phyloP scores from a whole-genome alignment of 2,797 vertebrate genomes.

The Dermochelys coriacea region DNA sequence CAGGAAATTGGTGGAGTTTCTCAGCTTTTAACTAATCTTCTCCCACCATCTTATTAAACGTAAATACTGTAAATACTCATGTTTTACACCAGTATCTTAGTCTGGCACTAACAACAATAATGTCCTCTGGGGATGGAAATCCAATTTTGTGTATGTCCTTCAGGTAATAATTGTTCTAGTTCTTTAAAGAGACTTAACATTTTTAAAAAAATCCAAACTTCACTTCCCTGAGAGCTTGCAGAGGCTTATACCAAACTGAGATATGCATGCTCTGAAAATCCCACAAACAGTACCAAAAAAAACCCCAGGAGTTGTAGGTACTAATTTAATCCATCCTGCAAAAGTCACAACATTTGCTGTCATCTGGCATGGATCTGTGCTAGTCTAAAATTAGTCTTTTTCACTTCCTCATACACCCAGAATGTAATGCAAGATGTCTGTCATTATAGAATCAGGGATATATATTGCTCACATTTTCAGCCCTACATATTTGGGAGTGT shows the following conservation, averaged over 20 bases:
- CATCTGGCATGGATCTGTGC: neutral
- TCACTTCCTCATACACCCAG: neutral
- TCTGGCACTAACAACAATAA: neutral
- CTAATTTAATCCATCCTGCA: neutral
- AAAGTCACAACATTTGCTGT: neutral
- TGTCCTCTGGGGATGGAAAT: constrained; percentile 67
- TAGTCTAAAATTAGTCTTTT: neutral
- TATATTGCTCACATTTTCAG: constrained; percentile 50
- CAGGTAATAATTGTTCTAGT: constrained; percentile 58
- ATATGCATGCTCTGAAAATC: constrained; percentile 44
- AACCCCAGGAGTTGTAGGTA: neutral
- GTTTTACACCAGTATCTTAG: constrained; percentile 29
- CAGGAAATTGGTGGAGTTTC: constrained; percentile 52
- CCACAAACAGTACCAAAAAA: neutral
- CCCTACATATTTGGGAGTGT: constrained; percentile 49
- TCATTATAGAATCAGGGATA: constrained; percentile 54
- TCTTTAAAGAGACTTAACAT: constrained; percentile 61
- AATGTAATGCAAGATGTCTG: constrained; percentile 28
- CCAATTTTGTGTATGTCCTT: constrained; percentile 55
- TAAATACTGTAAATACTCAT: constrained; percentile 34
- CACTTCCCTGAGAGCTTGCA: neutral
- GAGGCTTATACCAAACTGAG: neutral
- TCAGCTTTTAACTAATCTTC: constrained; percentile 48
- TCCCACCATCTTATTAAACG: constrained; percentile 53
- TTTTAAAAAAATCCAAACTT: constrained; percentile 28